Evolutionary conservation across 2,113 vertebrate species (phyloP).

Genomic region (Alethe diademata): DNA sequence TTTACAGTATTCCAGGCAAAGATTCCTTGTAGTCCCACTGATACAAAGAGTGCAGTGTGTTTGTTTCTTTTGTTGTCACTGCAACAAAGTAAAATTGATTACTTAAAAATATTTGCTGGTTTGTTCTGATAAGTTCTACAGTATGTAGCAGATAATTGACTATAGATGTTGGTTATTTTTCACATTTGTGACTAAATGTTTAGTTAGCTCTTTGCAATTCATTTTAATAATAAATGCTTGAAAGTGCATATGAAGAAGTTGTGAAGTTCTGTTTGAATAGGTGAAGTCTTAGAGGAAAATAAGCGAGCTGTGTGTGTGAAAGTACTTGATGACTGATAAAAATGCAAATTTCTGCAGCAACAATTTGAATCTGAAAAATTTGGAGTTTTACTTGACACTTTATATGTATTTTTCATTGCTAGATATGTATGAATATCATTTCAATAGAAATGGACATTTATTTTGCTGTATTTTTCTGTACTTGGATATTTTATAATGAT

Average conservation of each 20-base stretch:
- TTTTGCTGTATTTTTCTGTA: background rate
- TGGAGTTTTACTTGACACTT: background rate
- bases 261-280: background rate
- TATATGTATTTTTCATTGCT: background rate
- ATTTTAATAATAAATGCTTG: background rate
- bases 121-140: background rate
- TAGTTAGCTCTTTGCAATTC: background rate
- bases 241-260: background rate
- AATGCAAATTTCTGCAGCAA: background rate
- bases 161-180: background rate
- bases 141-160: background rate
- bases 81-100: background rate
- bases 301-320: background rate
- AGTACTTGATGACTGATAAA: background rate
- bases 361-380: background rate
- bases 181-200: background rate
- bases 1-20: background rate
- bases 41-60: background rate
- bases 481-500: background rate
- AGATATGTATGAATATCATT: background rate
- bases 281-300: background rate
- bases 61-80: background rate
- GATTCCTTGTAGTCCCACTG: background rate
- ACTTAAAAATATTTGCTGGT: background rate
- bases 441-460: background rate